Percentiles rank a stretch among this genome's conserved stretches.
phyloP scores from a whole-genome alignment of 2,888 invertebrate genomes.

The Periphyllus acericola region DNA sequence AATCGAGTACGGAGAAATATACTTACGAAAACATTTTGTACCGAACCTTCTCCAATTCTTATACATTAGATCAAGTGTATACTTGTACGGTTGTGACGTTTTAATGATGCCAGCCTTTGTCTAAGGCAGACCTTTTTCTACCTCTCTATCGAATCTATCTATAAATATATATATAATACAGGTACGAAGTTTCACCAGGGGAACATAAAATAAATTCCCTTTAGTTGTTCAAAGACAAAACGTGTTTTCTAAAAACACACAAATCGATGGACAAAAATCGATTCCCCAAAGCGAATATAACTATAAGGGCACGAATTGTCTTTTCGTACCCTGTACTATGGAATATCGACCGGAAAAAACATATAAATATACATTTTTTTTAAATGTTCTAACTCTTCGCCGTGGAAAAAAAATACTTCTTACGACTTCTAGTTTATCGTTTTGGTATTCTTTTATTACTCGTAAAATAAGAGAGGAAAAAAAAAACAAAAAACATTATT shows the following conservation, averaged over 20 bases:
- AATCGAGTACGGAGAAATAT: background rate
- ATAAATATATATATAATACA: background rate
- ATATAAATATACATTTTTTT: background rate
- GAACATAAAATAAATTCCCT: slow-evolving; percentile 42
- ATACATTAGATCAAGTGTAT: slow-evolving; percentile 7
- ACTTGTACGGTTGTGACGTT: slow-evolving; percentile 30
- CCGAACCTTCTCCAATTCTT: background rate
- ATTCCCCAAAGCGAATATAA: slow-evolving; percentile 15
- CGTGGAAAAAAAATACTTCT: background rate
- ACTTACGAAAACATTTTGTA: background rate
- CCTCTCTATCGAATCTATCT: background rate
- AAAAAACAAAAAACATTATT: background rate
- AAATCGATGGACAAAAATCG: slow-evolving; percentile 26
- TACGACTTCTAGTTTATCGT: slow-evolving; percentile 39
- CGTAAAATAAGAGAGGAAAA: slow-evolving; percentile 14
- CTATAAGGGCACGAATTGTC: slow-evolving; percentile 13
- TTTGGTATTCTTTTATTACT: slow-evolving; percentile 49
- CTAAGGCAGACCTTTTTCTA: slow-evolving; percentile 18
- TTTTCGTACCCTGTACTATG: background rate
- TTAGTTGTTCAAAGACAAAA: slow-evolving; percentile 19
- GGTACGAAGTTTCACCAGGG: background rate
- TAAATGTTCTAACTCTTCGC: slow-evolving; percentile 9
- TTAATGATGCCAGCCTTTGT: slow-evolving; percentile 33
- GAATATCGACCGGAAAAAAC: slow-evolving; percentile 19
- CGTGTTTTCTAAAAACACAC: slow-evolving; percentile 24